Percentiles rank a stretch among this genome's conserved stretches.
phyloP scores from a whole-genome alignment of 1,140 invertebrate genomes.

The Nephila pilipes region DNA sequence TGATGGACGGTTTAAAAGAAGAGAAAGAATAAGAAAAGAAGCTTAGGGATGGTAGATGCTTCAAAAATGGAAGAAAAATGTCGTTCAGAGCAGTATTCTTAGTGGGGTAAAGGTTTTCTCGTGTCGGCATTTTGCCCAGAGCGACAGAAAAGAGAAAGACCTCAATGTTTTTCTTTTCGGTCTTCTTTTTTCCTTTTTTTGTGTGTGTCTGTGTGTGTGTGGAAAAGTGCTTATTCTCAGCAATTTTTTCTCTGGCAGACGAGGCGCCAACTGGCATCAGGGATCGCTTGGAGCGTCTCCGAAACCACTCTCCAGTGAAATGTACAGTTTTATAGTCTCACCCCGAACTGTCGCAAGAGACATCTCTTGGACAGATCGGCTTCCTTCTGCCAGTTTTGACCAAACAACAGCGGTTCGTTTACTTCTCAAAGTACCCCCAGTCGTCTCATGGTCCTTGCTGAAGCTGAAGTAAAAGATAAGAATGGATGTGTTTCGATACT shows the following conservation, averaged over 20 bases:
- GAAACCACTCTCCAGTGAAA: conserved; percentile 35
- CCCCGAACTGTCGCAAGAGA: conserved; percentile 10
- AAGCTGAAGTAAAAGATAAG: background rate
- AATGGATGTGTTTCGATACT: background rate
- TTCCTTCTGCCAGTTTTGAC: background rate
- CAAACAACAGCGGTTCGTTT: background rate
- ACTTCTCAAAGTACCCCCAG: background rate
- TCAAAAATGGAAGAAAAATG: conserved; percentile 68
- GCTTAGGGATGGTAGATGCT: conserved; percentile 30
- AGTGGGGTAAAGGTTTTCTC: conserved; percentile 66
- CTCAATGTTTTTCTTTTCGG: conserved; percentile 47
- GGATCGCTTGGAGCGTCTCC: background rate
- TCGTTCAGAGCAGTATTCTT: conserved; percentile 56
- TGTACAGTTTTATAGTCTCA: conserved; percentile 45
- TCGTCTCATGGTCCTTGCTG: background rate
- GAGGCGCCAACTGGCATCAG: background rate
- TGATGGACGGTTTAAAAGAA: conserved; percentile 65
- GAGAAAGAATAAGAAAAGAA: conserved; percentile 40
- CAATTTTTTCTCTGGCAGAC: background rate
- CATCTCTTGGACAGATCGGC: background rate
- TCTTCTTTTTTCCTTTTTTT: too few species aligned
- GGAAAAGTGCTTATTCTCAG: conserved; percentile 48
- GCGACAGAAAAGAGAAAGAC: conserved; percentile 47
- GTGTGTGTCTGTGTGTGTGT: too few species aligned
- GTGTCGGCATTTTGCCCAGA: conserved; percentile 60